A percentile compares a stretch with the other conserved stretches of the same genome.
Evolutionary conservation across 2,888 invertebrate genomes (phyloP).

Genomic region (Pyrrhia umbra): DNA sequence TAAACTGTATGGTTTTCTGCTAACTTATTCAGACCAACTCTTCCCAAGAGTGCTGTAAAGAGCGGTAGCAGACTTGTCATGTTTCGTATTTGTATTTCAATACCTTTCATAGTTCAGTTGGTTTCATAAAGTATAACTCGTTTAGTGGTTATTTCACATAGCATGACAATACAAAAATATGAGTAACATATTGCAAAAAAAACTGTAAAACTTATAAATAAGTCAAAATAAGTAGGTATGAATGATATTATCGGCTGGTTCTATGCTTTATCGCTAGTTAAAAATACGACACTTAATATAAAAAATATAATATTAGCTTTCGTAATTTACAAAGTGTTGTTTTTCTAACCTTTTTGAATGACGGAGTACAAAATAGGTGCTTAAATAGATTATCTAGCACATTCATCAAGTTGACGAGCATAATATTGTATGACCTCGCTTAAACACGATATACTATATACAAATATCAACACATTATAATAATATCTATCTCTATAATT

Average conservation of each 20-base stretch:
- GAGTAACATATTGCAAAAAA: no score
- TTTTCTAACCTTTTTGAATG: conserved; percentile 3
- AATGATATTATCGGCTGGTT: not conserved
- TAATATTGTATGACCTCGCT: conserved; percentile 16
- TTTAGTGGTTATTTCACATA: not conserved
- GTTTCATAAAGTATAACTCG: not conserved
- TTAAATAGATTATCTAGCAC: conserved; percentile 8
- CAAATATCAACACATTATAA: conserved; percentile 15
- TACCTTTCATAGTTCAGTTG: not conserved
- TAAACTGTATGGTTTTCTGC: not conserved
- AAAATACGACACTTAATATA: not conserved
- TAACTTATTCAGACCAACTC: not conserved
- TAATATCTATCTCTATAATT: conserved; percentile 39
- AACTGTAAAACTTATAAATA: no score
- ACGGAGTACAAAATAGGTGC: not conserved
- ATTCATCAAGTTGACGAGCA: conserved; percentile 25
- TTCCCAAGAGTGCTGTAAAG: not conserved
- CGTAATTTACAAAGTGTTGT: not conserved
- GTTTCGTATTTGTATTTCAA: not conserved
- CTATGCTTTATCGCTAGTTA: not conserved
- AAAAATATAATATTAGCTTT: not conserved
- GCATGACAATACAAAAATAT: not conserved
- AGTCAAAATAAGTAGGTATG: no score
- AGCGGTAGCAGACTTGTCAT: not conserved
- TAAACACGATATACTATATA: conserved; percentile 25